phyloP scores from a whole-genome alignment of 1,140 invertebrate species.

The Sinella curviseta region DNA sequence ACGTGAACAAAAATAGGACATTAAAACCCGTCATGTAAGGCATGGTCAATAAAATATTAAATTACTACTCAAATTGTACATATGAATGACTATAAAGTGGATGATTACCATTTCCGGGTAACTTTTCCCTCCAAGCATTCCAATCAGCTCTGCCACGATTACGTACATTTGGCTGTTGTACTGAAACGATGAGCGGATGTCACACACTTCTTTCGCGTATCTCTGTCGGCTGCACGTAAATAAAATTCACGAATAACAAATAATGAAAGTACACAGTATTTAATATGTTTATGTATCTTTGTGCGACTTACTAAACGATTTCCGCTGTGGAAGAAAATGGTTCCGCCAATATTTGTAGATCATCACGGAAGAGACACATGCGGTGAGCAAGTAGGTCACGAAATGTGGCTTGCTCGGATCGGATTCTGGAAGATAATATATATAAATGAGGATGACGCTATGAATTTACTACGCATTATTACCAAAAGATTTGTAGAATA shows the following conservation, averaged over 20 bases:
- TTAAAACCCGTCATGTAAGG: not conserved
- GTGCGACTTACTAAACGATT: not conserved
- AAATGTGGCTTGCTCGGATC: conserved; percentile 29
- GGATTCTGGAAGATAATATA: conserved; percentile 14
- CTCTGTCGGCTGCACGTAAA: conserved; percentile 19
- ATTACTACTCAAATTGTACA: not conserved
- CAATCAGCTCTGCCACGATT: conserved; percentile 23
- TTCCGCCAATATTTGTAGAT: not conserved
- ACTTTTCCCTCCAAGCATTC: not conserved
- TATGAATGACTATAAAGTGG: not conserved
- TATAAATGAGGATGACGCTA: not conserved
- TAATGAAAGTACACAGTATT: not conserved
- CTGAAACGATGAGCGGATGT: conserved; percentile 1
- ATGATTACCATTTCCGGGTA: too few species aligned
- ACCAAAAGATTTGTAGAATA: not conserved
- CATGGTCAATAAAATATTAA: not conserved
- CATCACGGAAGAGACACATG: not conserved
- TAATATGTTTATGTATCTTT: not conserved
- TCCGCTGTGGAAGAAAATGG: not conserved
- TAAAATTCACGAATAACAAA: not conserved
- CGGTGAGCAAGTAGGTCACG: conserved; percentile 36
- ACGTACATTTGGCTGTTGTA: conserved; percentile 29
- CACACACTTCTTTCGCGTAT: conserved; percentile 16
- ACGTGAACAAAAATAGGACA: not conserved
- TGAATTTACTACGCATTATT: not conserved